phyloP scores from a whole-genome alignment of 2,888 invertebrate species.

The Eueremaeus valkanovi region DNA sequence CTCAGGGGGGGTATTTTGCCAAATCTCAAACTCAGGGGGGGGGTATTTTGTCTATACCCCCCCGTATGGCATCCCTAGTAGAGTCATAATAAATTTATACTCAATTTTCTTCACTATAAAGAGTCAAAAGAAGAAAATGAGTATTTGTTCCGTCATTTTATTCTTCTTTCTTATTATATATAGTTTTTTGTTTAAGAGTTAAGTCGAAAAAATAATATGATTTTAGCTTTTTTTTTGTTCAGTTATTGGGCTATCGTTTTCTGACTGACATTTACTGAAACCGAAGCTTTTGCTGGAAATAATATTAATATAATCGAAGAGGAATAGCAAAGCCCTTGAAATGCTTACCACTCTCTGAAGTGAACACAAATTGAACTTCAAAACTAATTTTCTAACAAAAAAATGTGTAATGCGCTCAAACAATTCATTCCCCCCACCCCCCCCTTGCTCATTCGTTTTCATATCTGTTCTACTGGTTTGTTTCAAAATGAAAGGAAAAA shows the following conservation, averaged over 20 bases:
- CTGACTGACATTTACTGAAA: conserved; percentile 16
- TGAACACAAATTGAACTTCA: conserved; percentile 17
- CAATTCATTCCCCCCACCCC: neutral
- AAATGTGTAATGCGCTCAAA: neutral
- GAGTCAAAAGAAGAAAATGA: neutral
- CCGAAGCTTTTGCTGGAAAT: neutral
- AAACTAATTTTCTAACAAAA: conserved; percentile 1
- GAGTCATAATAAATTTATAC: neutral
- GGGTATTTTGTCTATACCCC: too few relatives aligned
- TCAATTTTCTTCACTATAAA: neutral
- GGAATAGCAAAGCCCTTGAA: conserved; percentile 4
- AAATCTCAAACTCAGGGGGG: too few relatives aligned
- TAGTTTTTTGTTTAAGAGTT: neutral
- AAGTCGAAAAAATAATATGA: neutral
- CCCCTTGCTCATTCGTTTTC: too few relatives aligned
- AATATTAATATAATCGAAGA: conserved; percentile 5
- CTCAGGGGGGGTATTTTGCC: too few relatives aligned
- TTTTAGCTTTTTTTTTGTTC: neutral
- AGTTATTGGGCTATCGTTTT: neutral
- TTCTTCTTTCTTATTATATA: neutral
- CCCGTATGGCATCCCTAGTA: too few relatives aligned
- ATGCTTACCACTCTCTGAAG: neutral
- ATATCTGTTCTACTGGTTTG: neutral
- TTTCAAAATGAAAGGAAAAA: neutral
- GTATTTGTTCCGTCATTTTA: neutral